A percentile compares a stretch with the other conserved stretches of the same genome.
phyloP scores from a whole-genome alignment of 2,888 invertebrate species.

The Phengaris alcon region DNA sequence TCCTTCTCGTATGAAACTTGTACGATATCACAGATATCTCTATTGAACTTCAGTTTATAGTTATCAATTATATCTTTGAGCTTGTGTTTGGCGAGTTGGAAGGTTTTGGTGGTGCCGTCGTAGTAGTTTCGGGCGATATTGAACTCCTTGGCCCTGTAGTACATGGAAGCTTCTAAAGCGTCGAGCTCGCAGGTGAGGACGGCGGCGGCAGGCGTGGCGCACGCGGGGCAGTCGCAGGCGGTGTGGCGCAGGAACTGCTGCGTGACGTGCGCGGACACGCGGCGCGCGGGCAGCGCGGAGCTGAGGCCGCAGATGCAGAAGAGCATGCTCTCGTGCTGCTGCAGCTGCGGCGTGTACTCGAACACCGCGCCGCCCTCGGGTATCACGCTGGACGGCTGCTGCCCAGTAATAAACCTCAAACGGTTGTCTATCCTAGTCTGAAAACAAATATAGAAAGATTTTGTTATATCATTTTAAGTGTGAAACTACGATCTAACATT shows the following conservation, averaged over 20 bases:
- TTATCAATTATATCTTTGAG: constrained; percentile 41
- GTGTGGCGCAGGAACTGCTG: constrained; percentile 54
- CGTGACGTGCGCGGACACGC: constrained; percentile 47
- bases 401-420: constrained; percentile 57
- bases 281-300: constrained; percentile 45
- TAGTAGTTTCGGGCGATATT: constrained; percentile 61
- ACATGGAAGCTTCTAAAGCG: constrained; percentile 54
- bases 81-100: constrained; percentile 45
- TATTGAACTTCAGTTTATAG: constrained; percentile 42
- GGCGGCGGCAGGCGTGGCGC: constrained; percentile 45
- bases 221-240: constrained; percentile 54
- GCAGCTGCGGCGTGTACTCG: constrained; percentile 16
- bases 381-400: constrained; percentile 45
- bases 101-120: constrained; percentile 48
- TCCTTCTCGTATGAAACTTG: constrained; percentile 41
- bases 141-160: constrained; percentile 54
- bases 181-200: constrained; percentile 48
- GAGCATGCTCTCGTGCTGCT: constrained; percentile 46
- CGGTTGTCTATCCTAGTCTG: constrained; percentile 62
- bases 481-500: no score
- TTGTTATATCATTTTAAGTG: no score
- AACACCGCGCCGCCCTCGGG: constrained; percentile 10
- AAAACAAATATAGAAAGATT: constrained; percentile 3
- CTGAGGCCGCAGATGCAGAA: constrained; percentile 49
- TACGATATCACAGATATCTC: constrained; percentile 47